A percentile compares a stretch with the other conserved stretches of the same genome.
These are phyloP conservation scores for Parazoanthus darwini DNA, from an alignment of 92 coral and sea anemone species.

Conservation along the genomic window DNA sequence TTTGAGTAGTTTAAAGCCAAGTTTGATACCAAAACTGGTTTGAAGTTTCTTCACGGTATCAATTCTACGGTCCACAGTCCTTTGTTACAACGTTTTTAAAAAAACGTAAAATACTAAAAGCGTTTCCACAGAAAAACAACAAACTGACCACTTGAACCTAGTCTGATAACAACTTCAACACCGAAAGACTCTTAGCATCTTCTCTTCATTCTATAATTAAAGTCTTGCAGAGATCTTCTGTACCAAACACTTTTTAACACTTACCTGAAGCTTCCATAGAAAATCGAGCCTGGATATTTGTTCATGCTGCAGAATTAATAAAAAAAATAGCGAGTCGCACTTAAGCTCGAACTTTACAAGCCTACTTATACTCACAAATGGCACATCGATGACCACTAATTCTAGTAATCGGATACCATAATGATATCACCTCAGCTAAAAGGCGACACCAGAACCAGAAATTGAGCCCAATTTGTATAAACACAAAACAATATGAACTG, in stretches of 20 bases:
- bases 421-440: no score
- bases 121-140: no score
- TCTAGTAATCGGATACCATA: no score
- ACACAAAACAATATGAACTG: not conserved
- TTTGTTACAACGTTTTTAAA: not conserved
- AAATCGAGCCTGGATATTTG: constrained; percentile 97
- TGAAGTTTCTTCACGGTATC: no score
- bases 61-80: no score
- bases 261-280: constrained; percentile 98
- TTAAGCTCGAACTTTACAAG: not conserved
- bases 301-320: constrained; percentile 77
- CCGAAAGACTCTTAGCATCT: not conserved
- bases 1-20: no score
- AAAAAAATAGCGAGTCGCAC: not conserved
- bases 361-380: no score
- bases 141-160: no score
- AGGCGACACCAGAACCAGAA: not conserved
- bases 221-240: not conserved
- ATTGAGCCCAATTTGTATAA: no score
- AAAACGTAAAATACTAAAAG: not conserved
- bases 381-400: not conserved
- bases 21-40: no score
- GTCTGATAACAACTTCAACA: not conserved
- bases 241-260: not conserved
- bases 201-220: not conserved